Evolutionary conservation across 2,888 invertebrate species (phyloP).

Genomic region (Coleophora deauratella): DNA sequence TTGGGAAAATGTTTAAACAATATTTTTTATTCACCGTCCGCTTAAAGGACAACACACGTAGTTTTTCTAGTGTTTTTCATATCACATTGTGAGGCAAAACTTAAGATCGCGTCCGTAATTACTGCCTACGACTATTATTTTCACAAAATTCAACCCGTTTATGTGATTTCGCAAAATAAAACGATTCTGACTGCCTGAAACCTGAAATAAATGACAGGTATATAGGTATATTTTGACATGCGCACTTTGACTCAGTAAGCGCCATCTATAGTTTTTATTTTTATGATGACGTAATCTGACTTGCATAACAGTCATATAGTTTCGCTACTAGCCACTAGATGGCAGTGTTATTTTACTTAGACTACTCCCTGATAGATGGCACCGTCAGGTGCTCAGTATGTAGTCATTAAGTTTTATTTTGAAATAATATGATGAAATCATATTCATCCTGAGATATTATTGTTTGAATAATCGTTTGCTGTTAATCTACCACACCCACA

Average conservation of each 20-base stretch:
- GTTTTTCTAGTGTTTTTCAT: constrained; percentile 18
- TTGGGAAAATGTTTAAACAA: constrained; percentile 21
- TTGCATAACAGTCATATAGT: too few species aligned
- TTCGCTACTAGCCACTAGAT: too few species aligned
- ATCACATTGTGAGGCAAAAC: constrained; percentile 37
- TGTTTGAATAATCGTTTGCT: too few species aligned
- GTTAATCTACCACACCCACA: too few species aligned
- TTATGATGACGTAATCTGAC: too few species aligned
- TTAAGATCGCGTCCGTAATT: constrained; percentile 43
- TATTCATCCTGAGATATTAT: too few species aligned
- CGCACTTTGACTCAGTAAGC: constrained; percentile 45
- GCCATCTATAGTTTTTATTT: constrained; percentile 28
- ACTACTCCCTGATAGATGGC: too few species aligned
- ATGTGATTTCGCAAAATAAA: constrained; percentile 61
- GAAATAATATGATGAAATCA: too few species aligned
- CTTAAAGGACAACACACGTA: constrained; percentile 23
- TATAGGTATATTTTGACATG: constrained; percentile 68
- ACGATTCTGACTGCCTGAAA: constrained; percentile 37
- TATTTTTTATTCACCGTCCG: constrained; percentile 26
- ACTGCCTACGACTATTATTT: constrained; percentile 46
- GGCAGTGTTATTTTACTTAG: too few species aligned
- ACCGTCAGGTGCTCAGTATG: too few species aligned
- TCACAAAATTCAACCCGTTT: constrained; percentile 53
- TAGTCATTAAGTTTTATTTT: too few species aligned
- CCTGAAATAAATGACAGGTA: constrained; percentile 49